These are phyloP conservation scores for Calypte anna DNA, from an alignment of 2,113 vertebrate genomes.

Conservation along the genomic window DNA sequence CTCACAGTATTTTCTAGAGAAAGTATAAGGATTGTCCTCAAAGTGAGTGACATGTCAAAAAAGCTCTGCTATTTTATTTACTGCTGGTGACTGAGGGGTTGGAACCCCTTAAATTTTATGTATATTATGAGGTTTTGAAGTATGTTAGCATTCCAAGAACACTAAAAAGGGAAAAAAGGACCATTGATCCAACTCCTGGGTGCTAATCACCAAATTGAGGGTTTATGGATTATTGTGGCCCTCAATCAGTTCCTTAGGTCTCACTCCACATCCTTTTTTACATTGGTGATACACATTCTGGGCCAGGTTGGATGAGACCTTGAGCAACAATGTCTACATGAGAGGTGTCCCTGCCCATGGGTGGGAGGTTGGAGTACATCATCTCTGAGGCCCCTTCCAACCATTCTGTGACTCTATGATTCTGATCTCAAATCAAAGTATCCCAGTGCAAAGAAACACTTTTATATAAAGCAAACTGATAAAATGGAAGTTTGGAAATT, in stretches of 20 bases:
- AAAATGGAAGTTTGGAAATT: background rate
- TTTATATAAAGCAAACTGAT: background rate
- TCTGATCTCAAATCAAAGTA: background rate
- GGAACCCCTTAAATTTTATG: background rate
- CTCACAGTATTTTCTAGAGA: background rate
- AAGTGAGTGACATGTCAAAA: background rate
- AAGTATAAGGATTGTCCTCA: background rate
- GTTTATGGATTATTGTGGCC: background rate
- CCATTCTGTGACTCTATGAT: background rate
- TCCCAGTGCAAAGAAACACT: background rate
- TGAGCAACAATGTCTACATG: no score
- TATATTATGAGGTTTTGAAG: background rate
- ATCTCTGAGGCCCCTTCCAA: no score
- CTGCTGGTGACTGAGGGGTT: background rate
- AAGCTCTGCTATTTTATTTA: background rate
- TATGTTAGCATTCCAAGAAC: background rate
- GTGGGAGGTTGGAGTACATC: no score
- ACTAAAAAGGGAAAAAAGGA: background rate
- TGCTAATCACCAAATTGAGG: background rate
- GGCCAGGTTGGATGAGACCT: no score
- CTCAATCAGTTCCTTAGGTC: background rate
- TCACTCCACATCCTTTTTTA: background rate
- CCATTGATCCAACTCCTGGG: background rate
- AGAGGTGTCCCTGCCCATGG: no score
- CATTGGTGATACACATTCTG: background rate